Percentiles rank a stretch among this genome's conserved stretches.
Conservation (phyloP, 2,113 vertebrate species). For the Channa argus region DNA sequence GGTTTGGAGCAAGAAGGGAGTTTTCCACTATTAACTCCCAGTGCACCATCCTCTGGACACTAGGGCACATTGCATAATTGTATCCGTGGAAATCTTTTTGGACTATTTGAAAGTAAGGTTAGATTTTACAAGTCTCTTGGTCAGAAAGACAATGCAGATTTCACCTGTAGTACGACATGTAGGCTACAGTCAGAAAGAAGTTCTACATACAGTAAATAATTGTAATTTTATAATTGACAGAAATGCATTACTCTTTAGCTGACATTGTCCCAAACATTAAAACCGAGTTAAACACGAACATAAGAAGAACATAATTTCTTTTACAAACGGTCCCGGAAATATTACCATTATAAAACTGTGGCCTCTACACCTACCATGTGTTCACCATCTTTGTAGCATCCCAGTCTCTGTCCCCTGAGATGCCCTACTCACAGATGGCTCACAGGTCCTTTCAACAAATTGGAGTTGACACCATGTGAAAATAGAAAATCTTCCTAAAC, state of each 20-base stretch:
- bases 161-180: neutral
- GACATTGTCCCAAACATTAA: neutral
- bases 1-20: conserved; percentile 31
- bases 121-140: neutral
- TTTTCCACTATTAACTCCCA: conserved; percentile 30
- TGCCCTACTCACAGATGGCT: conserved; percentile 58
- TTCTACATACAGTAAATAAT: neutral
- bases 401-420: conserved; percentile 50
- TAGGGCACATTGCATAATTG: conserved; percentile 24
- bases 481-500: conserved; percentile 46
- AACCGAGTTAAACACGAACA: neutral
- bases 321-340: conserved; percentile 17
- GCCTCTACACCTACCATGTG: conserved; percentile 69
- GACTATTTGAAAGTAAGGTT: neutral
- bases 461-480: conserved; percentile 46
- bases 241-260: neutral
- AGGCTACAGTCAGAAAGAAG: neutral
- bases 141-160: conserved; percentile 8
- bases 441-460: conserved; percentile 42
- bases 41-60: conserved; percentile 69
- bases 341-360: conserved; percentile 2
- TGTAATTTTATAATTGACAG: neutral
- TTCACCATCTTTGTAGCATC: conserved; percentile 68
- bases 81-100: neutral
- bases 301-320: neutral